phyloP scores from a whole-genome alignment of 2,888 invertebrate genomes.

The Dynastes grantii region DNA sequence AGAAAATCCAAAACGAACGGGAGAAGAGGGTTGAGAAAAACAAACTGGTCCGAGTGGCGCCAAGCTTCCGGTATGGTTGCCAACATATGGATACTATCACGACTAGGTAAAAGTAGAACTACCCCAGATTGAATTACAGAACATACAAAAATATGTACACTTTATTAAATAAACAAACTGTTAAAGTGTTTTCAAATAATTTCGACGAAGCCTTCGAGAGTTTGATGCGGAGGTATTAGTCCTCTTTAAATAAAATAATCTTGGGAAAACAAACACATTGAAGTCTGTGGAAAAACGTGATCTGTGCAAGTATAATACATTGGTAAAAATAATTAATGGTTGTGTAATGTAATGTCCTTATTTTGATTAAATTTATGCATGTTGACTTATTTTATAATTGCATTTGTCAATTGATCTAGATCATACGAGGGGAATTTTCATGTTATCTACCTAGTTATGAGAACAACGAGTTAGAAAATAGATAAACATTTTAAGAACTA shows the following conservation, averaged over 20 bases:
- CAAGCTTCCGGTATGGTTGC: conserved; percentile 68
- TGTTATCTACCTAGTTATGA: too few species aligned
- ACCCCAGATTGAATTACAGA: conserved; percentile 67
- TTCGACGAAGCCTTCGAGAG: conserved; percentile 37
- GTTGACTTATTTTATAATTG: too few species aligned
- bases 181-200: conserved; percentile 69
- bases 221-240: conserved; percentile 41
- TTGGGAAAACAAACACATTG: conserved; percentile 41
- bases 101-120: conserved; percentile 60
- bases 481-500: too few species aligned
- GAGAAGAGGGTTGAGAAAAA: conserved; percentile 65
- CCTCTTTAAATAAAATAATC: conserved; percentile 46
- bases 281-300: conserved; percentile 1
- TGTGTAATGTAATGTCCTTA: too few species aligned
- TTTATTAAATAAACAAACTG: conserved; percentile 70
- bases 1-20: conserved; percentile 48
- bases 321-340: too few species aligned
- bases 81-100: conserved; percentile 66
- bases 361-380: too few species aligned
- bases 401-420: too few species aligned
- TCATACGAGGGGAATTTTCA: too few species aligned
- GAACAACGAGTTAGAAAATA: too few species aligned
- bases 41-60: conserved; percentile 67
- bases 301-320: neutral
- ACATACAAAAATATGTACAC: conserved; percentile 68